Base-by-base conservation (phyloP, 1,140 invertebrate genomes). In the Magallana gigas region DNA sequence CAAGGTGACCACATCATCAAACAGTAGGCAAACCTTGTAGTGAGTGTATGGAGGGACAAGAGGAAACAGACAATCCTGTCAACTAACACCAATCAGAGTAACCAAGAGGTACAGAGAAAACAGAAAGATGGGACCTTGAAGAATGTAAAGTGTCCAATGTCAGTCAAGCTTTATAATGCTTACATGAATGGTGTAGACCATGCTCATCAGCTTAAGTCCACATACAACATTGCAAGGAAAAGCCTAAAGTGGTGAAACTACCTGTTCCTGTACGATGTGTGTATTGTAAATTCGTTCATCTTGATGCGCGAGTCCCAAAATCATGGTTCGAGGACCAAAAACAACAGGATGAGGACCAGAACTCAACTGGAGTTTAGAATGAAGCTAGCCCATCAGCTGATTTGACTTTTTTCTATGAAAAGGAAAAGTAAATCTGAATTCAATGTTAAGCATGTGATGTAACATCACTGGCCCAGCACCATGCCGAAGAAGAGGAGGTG, bases 161-260 rank as follows among this genome's bases (percentile, higher is more conserved):
- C 76, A 12, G 76, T 81, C 0, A 81, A 81, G 7, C 48, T 81
- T 36, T 36, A 81, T 29, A 81, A 81, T 14, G 18, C 76, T 1
- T 81, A 6, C 5, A 81, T 81, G 76, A 81, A 81, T 81, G 76
- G 76, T 81, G 76, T 81, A 12, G 76, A 88, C 16, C 36, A 36
- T 76, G 87, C 89, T 12, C 85, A 87, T 48, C 87, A 86, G 29
- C 18, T 81, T 12, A 57, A 85, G 57, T 87, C 82, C 36, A 60
- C 62, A 23, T 87, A 88, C 16, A 64, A 59, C 7, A 90, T 84
- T n/a, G 58, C 56, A 12, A 64, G 83, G 8, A 85, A 64, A 58
- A 58, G 36, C 12, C 58, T 58, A 23, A 88, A 87, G 29, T 88
- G 89, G 71, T 90, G 89, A 86, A 85, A 62, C 7, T 90, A 88